A percentile compares a stretch with the other conserved stretches of the same genome.
Conservation (phyloP, 2,113 vertebrate species). For the Anolis sagrei region DNA sequence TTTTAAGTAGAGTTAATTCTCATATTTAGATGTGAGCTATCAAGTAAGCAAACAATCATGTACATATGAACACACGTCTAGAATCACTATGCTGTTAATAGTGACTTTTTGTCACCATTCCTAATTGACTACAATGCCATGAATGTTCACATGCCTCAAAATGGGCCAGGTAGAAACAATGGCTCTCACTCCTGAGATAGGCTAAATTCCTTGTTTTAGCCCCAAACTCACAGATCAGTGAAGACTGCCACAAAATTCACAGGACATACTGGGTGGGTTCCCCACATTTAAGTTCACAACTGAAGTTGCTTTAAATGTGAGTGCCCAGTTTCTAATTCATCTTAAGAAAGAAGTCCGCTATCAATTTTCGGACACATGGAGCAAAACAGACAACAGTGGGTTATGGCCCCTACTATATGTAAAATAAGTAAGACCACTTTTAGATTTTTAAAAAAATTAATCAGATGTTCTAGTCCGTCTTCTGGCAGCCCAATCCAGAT, state of each 20-base stretch:
- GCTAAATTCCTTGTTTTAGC: background rate
- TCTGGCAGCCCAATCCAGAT: too few species aligned
- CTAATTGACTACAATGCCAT: background rate
- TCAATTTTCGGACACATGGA: background rate
- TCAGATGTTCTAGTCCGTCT: too few species aligned
- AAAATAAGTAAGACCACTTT: too few species aligned
- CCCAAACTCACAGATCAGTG: background rate
- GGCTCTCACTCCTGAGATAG: background rate
- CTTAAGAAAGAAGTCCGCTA: background rate
- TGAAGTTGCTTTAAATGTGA: background rate
- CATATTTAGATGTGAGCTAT: background rate
- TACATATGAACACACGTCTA: background rate
- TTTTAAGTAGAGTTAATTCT: background rate
- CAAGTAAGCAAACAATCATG: background rate
- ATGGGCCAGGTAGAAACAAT: background rate
- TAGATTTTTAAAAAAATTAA: too few species aligned
- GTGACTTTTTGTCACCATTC: background rate
- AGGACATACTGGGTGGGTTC: too few species aligned
- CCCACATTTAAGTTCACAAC: background rate
- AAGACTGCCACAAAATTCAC: constrained; percentile 6
- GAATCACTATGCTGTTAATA: background rate
- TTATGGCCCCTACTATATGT: too few species aligned
- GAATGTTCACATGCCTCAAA: background rate
- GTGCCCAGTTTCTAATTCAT: background rate
- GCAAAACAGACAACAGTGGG: background rate